Conservation (phyloP, 2,113 vertebrate species). For the Neomonachus schauinslandi region DNA sequence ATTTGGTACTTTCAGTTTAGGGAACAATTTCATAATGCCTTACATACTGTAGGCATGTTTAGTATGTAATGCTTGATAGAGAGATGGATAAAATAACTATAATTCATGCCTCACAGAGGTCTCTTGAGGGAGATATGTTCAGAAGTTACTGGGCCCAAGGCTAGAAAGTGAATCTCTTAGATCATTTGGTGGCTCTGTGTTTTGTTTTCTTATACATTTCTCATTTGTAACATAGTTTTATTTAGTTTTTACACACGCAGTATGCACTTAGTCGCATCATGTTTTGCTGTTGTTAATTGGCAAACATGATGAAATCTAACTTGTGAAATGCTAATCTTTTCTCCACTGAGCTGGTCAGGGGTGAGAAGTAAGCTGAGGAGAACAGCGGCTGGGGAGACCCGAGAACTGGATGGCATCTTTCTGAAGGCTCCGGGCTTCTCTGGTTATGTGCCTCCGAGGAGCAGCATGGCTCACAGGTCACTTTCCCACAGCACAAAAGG, state of each 20-base stretch:
- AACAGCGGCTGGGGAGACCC: rapidly evolving
- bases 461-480: rapidly evolving
- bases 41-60: background rate
- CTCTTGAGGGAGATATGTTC: background rate
- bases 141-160: background rate
- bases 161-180: background rate
- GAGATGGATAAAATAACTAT: background rate
- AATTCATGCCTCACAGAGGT: background rate
- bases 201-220: background rate
- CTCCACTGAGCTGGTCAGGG: background rate
- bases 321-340: background rate
- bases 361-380: background rate
- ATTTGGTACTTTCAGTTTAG: background rate
- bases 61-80: background rate
- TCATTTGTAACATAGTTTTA: background rate
- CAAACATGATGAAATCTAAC: background rate
- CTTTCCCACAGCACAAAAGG: background rate
- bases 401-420: rapidly evolving
- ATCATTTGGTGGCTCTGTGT: background rate
- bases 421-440: background rate
- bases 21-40: background rate
- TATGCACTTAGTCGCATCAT: background rate
- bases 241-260: background rate
- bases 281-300: background rate
- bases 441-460: rapidly evolving